phyloP scores from a whole-genome alignment of 2,113 vertebrate species.

The Puma concolor region DNA sequence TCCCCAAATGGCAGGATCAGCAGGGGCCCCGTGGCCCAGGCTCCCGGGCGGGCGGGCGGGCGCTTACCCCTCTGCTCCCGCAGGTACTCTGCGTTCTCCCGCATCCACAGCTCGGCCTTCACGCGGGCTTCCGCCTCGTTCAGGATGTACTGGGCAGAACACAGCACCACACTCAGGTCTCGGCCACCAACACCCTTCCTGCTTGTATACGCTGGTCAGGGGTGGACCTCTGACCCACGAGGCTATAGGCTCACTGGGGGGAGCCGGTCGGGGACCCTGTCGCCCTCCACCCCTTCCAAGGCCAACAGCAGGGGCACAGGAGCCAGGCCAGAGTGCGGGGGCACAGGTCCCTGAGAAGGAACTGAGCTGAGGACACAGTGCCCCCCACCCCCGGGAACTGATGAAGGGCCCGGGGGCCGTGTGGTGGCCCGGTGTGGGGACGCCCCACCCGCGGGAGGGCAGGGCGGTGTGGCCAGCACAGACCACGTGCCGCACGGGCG shows the following conservation, averaged over 20 bases:
- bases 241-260: neutral
- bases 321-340: neutral
- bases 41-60: accelerated
- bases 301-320: neutral
- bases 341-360: accelerated
- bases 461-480: too few relatives aligned
- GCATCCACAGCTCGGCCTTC: slow-evolving; percentile 97
- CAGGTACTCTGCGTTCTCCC: slow-evolving; percentile 96
- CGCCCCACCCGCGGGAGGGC: neutral
- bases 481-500: too few relatives aligned
- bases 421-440: neutral
- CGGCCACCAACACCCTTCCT: accelerated
- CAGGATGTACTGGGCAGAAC: slow-evolving; percentile 92
- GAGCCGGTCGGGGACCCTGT: neutral
- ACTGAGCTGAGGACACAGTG: neutral
- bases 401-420: neutral
- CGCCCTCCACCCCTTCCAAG: neutral
- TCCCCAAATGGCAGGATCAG: slow-evolving; percentile 71
- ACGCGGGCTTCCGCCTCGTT: slow-evolving; percentile 93
- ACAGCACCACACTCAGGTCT: neutral
- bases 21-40: accelerated
- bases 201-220: accelerated
- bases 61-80: slow-evolving; percentile 95
- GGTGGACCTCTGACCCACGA: neutral
- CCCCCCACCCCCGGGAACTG: too few relatives aligned